Conservation (phyloP, 2,113 vertebrate species). For the Pseudorhombus dupliciocellatus region DNA sequence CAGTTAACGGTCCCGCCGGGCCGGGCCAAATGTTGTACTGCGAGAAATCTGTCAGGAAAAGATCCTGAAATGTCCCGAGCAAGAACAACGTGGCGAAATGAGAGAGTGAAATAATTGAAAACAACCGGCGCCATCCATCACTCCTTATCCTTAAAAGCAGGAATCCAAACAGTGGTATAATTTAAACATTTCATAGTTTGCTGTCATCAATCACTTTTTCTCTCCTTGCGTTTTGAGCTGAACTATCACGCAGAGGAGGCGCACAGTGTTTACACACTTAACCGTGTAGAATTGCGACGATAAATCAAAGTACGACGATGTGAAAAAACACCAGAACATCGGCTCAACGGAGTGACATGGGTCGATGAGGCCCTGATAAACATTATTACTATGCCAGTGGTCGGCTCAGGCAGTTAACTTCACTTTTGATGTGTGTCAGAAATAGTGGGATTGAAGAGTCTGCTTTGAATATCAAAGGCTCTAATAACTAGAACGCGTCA, state of each 20-base stretch:
- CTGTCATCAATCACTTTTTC: conserved; percentile 11
- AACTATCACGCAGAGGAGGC: too few species aligned
- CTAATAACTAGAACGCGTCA: background rate
- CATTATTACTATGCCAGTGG: too few species aligned
- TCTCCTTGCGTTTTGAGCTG: background rate
- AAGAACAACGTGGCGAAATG: background rate
- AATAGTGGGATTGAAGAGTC: too few species aligned
- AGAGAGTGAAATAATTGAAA: background rate
- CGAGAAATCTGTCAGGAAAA: background rate
- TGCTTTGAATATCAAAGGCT: too few species aligned
- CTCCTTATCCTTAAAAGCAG: conserved; percentile 1
- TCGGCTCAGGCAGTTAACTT: too few species aligned
- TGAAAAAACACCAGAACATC: too few species aligned
- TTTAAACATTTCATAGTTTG: background rate
- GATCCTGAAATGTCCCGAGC: background rate
- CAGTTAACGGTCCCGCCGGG: background rate
- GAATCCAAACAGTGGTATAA: background rate
- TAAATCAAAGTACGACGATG: background rate
- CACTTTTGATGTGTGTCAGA: too few species aligned
- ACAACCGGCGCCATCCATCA: conserved; percentile 3
- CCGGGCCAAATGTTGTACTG: background rate
- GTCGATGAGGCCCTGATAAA: too few species aligned
- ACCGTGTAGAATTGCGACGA: background rate
- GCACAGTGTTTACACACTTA: background rate
- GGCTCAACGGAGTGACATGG: too few species aligned